Conservation (phyloP, 1,140 invertebrate species). For the Magallana angulata region DNA sequence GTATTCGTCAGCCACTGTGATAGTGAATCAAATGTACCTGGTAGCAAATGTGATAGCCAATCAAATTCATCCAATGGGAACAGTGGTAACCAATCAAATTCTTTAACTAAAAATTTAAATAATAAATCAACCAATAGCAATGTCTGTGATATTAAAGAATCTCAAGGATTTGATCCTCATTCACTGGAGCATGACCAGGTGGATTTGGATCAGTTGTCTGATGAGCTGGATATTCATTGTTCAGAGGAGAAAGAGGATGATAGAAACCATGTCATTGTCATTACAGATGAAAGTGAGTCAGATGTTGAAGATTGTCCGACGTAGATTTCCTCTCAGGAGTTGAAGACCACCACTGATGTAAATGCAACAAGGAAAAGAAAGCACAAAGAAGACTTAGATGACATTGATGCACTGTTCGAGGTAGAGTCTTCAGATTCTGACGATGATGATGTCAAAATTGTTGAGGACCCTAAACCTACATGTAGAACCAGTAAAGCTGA, state of each 20-base stretch:
- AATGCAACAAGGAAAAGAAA: background rate
- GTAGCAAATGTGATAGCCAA: no score
- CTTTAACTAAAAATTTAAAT: background rate
- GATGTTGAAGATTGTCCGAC: background rate
- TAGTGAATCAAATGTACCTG: background rate
- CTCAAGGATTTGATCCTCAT: background rate
- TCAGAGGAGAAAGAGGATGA: background rate
- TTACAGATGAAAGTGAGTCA: slow-evolving; percentile 15
- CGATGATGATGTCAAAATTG: background rate
- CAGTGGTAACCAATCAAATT: background rate
- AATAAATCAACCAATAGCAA: background rate
- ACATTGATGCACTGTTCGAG: background rate
- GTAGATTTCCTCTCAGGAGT: background rate
- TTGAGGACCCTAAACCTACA: background rate
- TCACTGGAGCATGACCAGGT: background rate
- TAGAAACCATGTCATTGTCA: background rate
- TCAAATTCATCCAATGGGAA: background rate
- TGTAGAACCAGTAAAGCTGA: background rate
- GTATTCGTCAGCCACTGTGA: no score
- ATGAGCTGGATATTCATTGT: background rate
- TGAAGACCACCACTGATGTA: background rate
- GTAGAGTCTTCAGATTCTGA: background rate
- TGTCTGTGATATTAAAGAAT: slow-evolving; percentile 14
- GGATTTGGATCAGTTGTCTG: background rate
- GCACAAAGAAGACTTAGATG: background rate